Percentiles rank a stretch among this genome's conserved stretches.
These are phyloP conservation scores for Dryas iulia DNA, from an alignment of 1,140 invertebrate species.

Conservation along the genomic window DNA sequence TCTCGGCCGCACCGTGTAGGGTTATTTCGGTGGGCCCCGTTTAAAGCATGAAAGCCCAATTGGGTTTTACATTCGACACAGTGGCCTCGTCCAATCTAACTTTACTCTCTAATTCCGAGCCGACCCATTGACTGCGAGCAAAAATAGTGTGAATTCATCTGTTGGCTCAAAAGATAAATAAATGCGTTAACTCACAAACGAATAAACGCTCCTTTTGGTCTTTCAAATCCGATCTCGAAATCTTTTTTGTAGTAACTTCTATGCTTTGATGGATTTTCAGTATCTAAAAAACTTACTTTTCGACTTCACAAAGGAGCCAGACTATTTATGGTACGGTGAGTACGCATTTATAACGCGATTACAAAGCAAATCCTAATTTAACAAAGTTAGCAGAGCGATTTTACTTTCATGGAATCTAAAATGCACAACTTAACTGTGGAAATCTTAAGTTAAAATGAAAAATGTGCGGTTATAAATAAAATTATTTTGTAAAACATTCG, in stretches of 20 bases:
- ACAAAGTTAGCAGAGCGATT: constrained; percentile 3
- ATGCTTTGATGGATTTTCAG: constrained; percentile 5
- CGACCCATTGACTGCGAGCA: constrained; percentile 42
- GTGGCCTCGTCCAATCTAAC: constrained; percentile 66
- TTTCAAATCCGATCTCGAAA: constrained; percentile 4
- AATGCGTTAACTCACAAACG: constrained; percentile 17
- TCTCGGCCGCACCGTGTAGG: constrained; percentile 41
- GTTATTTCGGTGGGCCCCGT: constrained; percentile 59
- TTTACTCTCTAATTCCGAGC: constrained; percentile 53
- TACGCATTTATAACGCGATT: constrained; percentile 1
- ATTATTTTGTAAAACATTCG: not conserved
- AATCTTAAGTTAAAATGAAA: not conserved
- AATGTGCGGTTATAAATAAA: not conserved
- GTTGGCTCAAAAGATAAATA: constrained; percentile 27
- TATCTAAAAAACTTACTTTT: constrained; percentile 1
- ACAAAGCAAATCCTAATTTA: constrained; percentile 3
- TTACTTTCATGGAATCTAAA: not conserved
- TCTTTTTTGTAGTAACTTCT: constrained; percentile 6
- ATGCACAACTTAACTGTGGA: constrained; percentile 1
- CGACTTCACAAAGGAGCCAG: constrained; percentile 1
- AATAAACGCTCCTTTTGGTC: constrained; percentile 15
- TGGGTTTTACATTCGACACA: constrained; percentile 69
- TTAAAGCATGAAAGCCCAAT: constrained; percentile 71
- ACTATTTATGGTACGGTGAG: not conserved
- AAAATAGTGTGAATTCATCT: constrained; percentile 45